phyloP scores from a whole-genome alignment of 2,888 invertebrate species.

The Kuschelorhynchus macadamiae region DNA sequence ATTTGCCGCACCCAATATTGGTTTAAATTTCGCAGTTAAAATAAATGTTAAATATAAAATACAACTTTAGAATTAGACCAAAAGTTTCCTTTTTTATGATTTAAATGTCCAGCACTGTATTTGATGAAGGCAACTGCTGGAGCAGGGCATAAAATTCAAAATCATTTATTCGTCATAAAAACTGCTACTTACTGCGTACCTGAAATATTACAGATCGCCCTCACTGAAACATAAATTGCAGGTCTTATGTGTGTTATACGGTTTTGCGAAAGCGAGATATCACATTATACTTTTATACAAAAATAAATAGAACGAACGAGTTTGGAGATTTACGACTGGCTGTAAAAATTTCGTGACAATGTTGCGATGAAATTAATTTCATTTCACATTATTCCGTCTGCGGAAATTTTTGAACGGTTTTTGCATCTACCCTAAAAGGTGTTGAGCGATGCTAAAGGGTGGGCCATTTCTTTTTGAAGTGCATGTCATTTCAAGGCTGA shows the following conservation, averaged over 20 bases:
- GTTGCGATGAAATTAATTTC: no score
- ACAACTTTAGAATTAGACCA: no score
- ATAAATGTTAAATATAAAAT: no score
- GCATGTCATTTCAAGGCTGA: no score
- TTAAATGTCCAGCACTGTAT: no score
- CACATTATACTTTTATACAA: conserved; percentile 47
- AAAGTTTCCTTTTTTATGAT: neutral
- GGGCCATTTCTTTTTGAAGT: no score
- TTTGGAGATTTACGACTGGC: conserved; percentile 35
- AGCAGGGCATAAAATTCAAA: neutral
- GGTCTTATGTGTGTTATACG: conserved; percentile 48
- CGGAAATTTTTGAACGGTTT: no score
- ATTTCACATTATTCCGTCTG: no score
- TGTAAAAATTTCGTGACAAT: conserved; percentile 43
- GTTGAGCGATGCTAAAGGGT: no score
- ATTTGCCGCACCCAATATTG: no score
- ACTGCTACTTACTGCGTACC: conserved; percentile 40
- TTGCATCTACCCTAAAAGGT: no score
- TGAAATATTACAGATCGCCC: conserved; percentile 46
- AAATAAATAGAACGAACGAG: conserved; percentile 46
- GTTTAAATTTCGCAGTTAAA: no score
- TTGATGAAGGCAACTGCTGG: neutral
- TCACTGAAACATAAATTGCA: conserved; percentile 48
- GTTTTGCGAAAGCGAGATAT: conserved; percentile 41
- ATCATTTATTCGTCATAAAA: neutral